Evolutionary conservation across 1,140 invertebrate species (phyloP).

Genomic region (Drosophila leontia): DNA sequence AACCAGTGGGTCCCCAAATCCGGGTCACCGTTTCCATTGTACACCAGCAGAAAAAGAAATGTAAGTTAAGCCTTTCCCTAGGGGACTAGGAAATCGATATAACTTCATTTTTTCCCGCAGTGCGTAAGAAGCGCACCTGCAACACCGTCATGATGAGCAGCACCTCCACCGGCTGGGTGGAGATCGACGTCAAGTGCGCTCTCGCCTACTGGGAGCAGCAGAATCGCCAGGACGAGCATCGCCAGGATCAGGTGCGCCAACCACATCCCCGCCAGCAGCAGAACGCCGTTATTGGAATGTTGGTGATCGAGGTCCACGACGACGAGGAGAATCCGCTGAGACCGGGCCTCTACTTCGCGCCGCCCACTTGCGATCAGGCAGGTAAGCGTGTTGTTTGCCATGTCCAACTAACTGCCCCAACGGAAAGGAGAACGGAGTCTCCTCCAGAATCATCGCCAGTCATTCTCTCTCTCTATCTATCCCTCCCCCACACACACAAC

Average conservation of each 20-base stretch:
- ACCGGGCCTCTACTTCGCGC: constrained; percentile 77
- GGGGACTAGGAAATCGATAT: background rate
- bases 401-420: constrained; percentile 65
- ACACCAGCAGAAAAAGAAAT: constrained; percentile 77
- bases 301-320: constrained; percentile 82
- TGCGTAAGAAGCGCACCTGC: constrained; percentile 82
- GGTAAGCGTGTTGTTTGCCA: constrained; percentile 85
- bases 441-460: constrained; percentile 7
- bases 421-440: constrained; percentile 11
- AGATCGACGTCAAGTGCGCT: constrained; percentile 80
- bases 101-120: constrained; percentile 21
- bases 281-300: constrained; percentile 56
- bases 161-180: constrained; percentile 76
- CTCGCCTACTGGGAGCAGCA: constrained; percentile 79
- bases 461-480: constrained; percentile 26
- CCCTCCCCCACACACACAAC: background rate
- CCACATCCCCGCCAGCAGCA: constrained; percentile 18
- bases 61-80: constrained; percentile 44
- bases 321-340: constrained; percentile 79
- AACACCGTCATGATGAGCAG: constrained; percentile 80
- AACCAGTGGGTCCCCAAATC: constrained; percentile 69
- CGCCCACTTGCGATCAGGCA: constrained; percentile 83
- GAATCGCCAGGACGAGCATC: constrained; percentile 36
- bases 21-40: constrained; percentile 80
- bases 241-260: constrained; percentile 30